These are phyloP conservation scores for Acrocephalus scirpaceus DNA, from an alignment of 2,797 vertebrate species.

Conservation along the genomic window DNA sequence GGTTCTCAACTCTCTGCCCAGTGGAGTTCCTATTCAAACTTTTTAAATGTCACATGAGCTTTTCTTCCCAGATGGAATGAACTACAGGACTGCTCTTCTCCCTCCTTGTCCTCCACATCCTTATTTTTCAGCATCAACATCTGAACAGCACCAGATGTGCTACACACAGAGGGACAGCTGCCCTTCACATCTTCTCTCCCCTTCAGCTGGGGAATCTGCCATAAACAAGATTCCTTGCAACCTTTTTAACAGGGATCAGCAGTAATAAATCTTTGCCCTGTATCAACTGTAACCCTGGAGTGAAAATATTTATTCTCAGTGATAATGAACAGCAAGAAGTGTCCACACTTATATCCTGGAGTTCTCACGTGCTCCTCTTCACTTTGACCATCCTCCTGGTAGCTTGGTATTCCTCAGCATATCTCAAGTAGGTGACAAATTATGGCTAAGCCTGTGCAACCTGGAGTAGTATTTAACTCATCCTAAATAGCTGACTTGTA, in stretches of 20 bases:
- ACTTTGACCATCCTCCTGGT: neutral
- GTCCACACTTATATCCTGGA: neutral
- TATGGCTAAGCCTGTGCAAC: neutral
- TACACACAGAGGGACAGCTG: neutral
- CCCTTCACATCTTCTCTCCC: neutral
- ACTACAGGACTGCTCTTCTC: neutral
- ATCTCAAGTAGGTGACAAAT: slow-evolving; percentile 38
- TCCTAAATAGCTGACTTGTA: neutral
- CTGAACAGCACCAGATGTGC: neutral
- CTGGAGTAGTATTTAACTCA: slow-evolving; percentile 20
- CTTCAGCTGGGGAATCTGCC: neutral
- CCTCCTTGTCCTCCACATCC: neutral
- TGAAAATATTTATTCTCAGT: neutral
- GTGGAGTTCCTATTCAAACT: neutral
- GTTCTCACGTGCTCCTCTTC: neutral
- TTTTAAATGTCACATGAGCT: neutral
- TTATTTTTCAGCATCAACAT: neutral
- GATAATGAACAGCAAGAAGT: neutral
- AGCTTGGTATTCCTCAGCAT: neutral
- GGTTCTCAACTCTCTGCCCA: neutral
- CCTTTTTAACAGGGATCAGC: neutral
- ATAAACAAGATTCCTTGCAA: neutral
- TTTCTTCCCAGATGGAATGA: neutral
- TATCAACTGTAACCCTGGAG: neutral
- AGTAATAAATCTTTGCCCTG: neutral